These are phyloP conservation scores for Lasius platythorax DNA, from an alignment of 2,888 invertebrate species.

Conservation along the genomic window DNA sequence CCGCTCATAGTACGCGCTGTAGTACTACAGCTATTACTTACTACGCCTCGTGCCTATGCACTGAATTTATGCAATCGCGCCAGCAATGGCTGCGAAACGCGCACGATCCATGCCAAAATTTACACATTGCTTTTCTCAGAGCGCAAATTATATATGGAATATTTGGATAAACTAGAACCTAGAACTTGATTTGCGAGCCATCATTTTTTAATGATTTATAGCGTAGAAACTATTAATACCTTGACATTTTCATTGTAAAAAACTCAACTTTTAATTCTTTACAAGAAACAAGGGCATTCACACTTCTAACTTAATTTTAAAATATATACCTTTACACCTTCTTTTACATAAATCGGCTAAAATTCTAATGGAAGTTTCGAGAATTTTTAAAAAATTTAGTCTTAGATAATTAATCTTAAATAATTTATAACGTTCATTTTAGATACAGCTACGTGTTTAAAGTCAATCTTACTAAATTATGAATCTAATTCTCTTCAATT, in stretches of 20 bases:
- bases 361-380: neutral
- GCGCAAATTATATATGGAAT: neutral
- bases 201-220: neutral
- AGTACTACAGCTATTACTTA: constrained; percentile 74
- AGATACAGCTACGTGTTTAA: neutral
- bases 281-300: neutral
- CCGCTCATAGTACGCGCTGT: constrained; percentile 73
- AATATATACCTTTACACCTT: neutral
- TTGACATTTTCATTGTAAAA: neutral
- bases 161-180: neutral
- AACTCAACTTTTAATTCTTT: neutral
- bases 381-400: neutral
- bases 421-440: neutral
- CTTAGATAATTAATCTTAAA: neutral
- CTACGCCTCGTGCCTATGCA: constrained; percentile 72
- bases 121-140: constrained; percentile 12
- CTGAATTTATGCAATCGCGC: constrained; percentile 73
- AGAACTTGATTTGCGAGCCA: neutral
- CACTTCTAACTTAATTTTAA: neutral
- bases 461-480: neutral
- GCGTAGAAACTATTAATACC: neutral
- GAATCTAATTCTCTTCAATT: neutral
- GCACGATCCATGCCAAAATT: constrained; percentile 24
- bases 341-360: neutral
- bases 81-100: constrained; percentile 71